Base-by-base conservation (phyloP, 2,888 invertebrate genomes). In the Pandemis cinnamomeana region DNA sequence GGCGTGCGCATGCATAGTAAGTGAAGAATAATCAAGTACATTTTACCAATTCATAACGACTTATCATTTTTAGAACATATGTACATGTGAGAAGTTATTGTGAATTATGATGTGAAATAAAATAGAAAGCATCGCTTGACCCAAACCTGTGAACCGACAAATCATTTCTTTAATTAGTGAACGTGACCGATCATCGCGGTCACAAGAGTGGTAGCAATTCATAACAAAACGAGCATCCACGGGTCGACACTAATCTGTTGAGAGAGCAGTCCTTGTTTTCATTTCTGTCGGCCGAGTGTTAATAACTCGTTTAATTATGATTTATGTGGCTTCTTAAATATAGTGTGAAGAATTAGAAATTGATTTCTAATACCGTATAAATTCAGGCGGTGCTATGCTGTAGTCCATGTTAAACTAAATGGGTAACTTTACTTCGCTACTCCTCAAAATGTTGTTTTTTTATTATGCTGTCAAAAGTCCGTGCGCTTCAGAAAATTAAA, bases 151-250 rank as follows among this genome's bases (percentile, higher is more conserved):
- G 79, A 81, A 84, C 86, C 84, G 87, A 87, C 89, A 86, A 92
- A 88, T 91, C 87, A 90, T 85, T 85, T 80, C 84, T 82, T 81
- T 88, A 90, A 87, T 88, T 86, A 91, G 77, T 77, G 79, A 81
- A 80, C 82, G 81, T 85, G 86, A 85, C 85, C 80, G 81, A 80
- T 82, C 80, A 76, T 75, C 73, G 78, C 77, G 78, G 80, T 78
- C 77, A 55, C 60, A 70, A 55, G 67, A 48, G 55, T 71, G 67
- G 66, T 63, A 76, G 72, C 70, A 71, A 77, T 79, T 69, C 71
- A 63, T 71, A 66, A 76, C 72, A 63, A 67, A 66, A 74, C 61
- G 67, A 61, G 60, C 63, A 60, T 48, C 64, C 61, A 67, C 48
- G 20, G 62, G 58, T 71, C 66, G 69, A 72, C 75, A 71, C 67